Evolutionary conservation across 2,888 invertebrate genomes (phyloP).

Genomic region (Syrista parreyssii): DNA sequence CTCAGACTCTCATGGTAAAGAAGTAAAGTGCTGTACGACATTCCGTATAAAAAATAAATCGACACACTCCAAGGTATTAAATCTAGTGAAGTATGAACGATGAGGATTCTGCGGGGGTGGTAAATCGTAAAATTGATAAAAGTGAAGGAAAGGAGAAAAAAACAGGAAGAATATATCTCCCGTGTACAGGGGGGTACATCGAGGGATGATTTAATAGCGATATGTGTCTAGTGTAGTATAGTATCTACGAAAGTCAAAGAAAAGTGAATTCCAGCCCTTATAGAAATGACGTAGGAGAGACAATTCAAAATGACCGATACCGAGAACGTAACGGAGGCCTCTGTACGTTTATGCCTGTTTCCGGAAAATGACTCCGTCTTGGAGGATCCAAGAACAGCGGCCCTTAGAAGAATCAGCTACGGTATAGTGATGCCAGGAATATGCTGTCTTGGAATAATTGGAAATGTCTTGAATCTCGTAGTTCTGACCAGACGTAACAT

Average conservation of each 20-base stretch:
- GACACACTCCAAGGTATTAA: too few relatives aligned
- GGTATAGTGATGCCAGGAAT: constrained; percentile 77
- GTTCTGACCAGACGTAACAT: constrained; percentile 82
- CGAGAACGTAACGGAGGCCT: constrained; percentile 34
- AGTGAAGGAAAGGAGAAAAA: neutral
- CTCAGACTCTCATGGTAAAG: neutral
- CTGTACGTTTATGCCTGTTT: constrained; percentile 38
- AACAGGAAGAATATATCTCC: neutral
- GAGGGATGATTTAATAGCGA: too few relatives aligned
- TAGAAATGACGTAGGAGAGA: neutral
- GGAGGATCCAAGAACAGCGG: constrained; percentile 73
- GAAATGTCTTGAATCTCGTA: constrained; percentile 82
- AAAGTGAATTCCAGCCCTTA: neutral
- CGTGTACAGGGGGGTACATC: too few relatives aligned
- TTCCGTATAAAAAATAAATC: neutral
- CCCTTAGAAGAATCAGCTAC: constrained; percentile 72
- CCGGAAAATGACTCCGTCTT: constrained; percentile 51
- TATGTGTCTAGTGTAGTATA: too few relatives aligned
- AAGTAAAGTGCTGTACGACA: neutral
- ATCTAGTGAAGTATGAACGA: too few relatives aligned
- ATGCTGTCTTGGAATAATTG: constrained; percentile 79
- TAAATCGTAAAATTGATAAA: neutral
- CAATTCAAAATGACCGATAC: constrained; percentile 35
- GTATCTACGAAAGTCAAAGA: neutral
- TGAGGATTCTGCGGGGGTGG: neutral